Conservation (phyloP, 1,140 invertebrate genomes). For the Drosophila baimaii region DNA sequence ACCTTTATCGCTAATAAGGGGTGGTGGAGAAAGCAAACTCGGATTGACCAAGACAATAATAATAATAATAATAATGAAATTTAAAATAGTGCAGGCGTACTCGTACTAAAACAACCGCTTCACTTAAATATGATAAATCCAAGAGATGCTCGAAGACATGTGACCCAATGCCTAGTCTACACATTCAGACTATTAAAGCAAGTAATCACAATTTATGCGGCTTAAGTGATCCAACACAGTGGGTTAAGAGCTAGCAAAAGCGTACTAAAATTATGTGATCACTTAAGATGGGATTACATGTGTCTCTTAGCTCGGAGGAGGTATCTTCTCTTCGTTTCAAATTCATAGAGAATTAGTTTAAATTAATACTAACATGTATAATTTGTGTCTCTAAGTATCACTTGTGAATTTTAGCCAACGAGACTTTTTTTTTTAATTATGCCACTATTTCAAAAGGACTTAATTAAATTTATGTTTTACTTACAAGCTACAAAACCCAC, state of each 20-base stretch:
- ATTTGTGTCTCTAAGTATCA: background rate
- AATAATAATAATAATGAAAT: constrained; percentile 24
- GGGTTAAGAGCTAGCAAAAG: constrained; percentile 8
- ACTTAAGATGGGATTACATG: background rate
- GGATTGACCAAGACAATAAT: constrained; percentile 27
- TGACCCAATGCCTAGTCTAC: constrained; percentile 51
- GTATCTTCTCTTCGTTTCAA: background rate
- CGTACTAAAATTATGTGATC: background rate
- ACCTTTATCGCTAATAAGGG: constrained; percentile 17
- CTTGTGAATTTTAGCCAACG: background rate
- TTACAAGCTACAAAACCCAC: background rate
- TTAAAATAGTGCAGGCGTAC: constrained; percentile 28
- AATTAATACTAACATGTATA: background rate
- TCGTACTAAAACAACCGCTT: constrained; percentile 16
- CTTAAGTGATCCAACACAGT: constrained; percentile 71
- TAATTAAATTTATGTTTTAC: background rate
- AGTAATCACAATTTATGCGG: constrained; percentile 69
- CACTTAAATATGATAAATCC: constrained; percentile 37
- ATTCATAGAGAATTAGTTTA: background rate
- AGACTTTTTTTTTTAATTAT: background rate
- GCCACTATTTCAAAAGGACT: background rate
- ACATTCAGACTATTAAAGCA: constrained; percentile 71
- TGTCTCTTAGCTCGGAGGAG: background rate
- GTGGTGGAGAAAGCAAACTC: background rate
- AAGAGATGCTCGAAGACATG: constrained; percentile 34